These are phyloP conservation scores for Stenurella melanura DNA, from an alignment of 2,888 invertebrate genomes.

Conservation along the genomic window DNA sequence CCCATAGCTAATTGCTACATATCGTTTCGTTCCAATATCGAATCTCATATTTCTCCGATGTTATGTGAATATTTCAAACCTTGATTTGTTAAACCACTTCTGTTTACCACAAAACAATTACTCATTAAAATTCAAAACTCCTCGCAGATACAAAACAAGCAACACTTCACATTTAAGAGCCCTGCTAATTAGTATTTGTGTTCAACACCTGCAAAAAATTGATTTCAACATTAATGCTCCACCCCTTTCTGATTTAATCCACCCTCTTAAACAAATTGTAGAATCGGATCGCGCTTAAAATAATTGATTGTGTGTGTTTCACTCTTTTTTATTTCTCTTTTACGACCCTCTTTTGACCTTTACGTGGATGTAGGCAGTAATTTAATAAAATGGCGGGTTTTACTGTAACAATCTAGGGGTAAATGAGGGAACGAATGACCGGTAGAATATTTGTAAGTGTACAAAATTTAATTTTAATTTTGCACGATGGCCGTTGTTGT, in stretches of 20 bases:
- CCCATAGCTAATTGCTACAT: too few species aligned
- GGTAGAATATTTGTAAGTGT: too few species aligned
- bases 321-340: constrained; percentile 17
- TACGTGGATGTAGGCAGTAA: neutral
- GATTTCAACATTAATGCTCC: neutral
- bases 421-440: neutral
- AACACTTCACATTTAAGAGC: neutral
- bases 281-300: neutral
- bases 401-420: neutral
- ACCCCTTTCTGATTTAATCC: neutral
- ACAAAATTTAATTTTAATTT: too few species aligned
- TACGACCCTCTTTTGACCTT: neutral
- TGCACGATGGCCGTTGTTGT: too few species aligned
- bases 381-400: constrained; percentile 18
- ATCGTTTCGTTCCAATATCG: too few species aligned
- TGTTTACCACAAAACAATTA: too few species aligned
- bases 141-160: neutral
- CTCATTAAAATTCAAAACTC: neutral
- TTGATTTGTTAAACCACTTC: too few species aligned
- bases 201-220: neutral
- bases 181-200: neutral
- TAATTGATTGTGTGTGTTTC: constrained; percentile 7
- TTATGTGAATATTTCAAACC: too few species aligned
- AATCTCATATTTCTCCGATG: too few species aligned
- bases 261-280: constrained; percentile 20